Evolutionary conservation across 2,888 invertebrate species (phyloP).

Genomic region (Hemithea aestivaria): DNA sequence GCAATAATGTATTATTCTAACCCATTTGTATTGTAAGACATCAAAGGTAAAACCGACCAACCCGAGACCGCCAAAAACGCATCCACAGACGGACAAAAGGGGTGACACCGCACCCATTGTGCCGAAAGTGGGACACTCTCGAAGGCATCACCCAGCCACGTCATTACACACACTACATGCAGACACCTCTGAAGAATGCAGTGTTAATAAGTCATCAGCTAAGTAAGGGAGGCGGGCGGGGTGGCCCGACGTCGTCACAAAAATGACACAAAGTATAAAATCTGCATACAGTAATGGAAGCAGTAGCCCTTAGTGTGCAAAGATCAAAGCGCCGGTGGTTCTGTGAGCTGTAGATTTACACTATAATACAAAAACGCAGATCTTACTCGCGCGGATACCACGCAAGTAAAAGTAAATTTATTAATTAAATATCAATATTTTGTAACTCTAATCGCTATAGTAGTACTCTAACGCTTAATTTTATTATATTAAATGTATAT

Average conservation of each 20-base stretch:
- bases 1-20: too few relatives aligned
- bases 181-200: constrained; percentile 78
- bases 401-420: too few relatives aligned
- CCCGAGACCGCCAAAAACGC: constrained; percentile 22
- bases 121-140: constrained; percentile 61
- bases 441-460: too few relatives aligned
- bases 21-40: too few relatives aligned
- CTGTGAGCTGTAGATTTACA: constrained; percentile 36
- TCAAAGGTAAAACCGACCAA: too few relatives aligned
- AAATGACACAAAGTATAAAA: constrained; percentile 77
- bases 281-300: constrained; percentile 72
- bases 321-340: constrained; percentile 62
- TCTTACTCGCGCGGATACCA: too few relatives aligned
- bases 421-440: too few relatives aligned
- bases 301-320: constrained; percentile 59
- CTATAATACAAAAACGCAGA: constrained; percentile 32
- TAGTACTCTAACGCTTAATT: too few relatives aligned
- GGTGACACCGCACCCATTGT: constrained; percentile 30
- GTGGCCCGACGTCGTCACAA: constrained; percentile 57
- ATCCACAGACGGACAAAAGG: constrained; percentile 4
- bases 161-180: constrained; percentile 73
- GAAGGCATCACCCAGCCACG: constrained; percentile 57
- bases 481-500: too few relatives aligned
- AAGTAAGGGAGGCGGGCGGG: constrained; percentile 53
- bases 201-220: constrained; percentile 80